Evolutionary conservation across 2,888 invertebrate genomes (phyloP), one percentile per base, ranked within the genome.

Genomic region (Clostera curtula): DNA sequence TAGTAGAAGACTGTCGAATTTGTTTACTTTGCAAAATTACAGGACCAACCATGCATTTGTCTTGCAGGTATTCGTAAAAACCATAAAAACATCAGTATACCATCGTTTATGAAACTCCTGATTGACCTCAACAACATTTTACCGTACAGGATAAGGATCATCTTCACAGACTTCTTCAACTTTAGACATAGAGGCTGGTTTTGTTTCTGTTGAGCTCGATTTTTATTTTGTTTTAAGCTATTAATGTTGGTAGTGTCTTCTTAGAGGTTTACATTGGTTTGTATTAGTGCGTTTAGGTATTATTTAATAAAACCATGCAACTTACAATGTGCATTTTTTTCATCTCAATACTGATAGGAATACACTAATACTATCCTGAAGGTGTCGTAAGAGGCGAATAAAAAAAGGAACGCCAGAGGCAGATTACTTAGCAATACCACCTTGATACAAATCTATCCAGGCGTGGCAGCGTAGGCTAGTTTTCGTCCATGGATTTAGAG

Each of bases 161-260:
- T 83, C 43, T 71, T 82, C 27, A 62, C 60, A 1, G 83, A 83
- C 40, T 83, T 83, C 51, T 82, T 80, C 36, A 83, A 75, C 41
- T 75, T 71, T 19, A 58, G 67, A 18, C 75, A 82, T 31, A 64
- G 83, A 24, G 76, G 74, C 12, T 83, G 83, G 83, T 83, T 83
- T 53, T 76, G 74, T 56, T 83, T 72, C 51, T 83, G 83, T 46
- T 83, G 52, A 73, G 30, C 12, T 26, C 12, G 7, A 27, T 39
- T 21, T 40, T 43, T 43, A 35, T 24, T 38, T 39, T 38, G 21
- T 17, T 40, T 24, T 40, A 36, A 17, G 9, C 10, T 32, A 30
- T 31, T 35, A 10, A 33, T 20, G 24, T 8, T 24, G 24, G 17
- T 15, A 8, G 11, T 23, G 25, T 30, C 17, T 30, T 32, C 21